Conservation (phyloP, 2,888 invertebrate genomes). For the Xylota segnis region DNA sequence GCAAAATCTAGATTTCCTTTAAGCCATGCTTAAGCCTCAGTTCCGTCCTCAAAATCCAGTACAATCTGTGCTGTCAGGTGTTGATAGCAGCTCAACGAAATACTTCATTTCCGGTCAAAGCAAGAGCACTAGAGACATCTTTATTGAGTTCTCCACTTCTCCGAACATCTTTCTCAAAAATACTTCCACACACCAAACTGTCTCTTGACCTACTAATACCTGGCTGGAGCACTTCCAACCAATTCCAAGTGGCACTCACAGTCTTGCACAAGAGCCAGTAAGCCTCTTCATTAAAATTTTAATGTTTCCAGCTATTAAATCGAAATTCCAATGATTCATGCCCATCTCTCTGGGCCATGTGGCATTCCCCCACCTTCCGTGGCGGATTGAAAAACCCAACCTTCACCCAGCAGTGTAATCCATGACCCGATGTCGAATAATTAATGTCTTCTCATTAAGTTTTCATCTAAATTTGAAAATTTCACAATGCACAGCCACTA, state of each 20-base stretch:
- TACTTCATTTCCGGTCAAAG: too few species aligned
- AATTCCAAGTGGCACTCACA: not conserved
- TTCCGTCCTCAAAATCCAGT: too few species aligned
- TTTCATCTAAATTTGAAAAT: slow-evolving; percentile 62
- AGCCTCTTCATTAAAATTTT: slow-evolving; percentile 1
- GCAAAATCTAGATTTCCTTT: too few species aligned
- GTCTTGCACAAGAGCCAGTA: not conserved
- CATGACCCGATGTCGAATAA: slow-evolving; percentile 49
- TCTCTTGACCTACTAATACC: too few species aligned
- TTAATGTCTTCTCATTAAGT: slow-evolving; percentile 67
- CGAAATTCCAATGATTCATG: not conserved
- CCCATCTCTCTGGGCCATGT: not conserved
- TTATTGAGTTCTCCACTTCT: too few species aligned
- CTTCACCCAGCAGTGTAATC: slow-evolving; percentile 10
- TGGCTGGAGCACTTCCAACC: not conserved
- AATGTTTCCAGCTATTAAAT: not conserved
- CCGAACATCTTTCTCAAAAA: too few species aligned
- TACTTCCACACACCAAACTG: too few species aligned
- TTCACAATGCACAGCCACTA: slow-evolving; percentile 32
- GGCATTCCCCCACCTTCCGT: not conserved
- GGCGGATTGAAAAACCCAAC: not conserved
- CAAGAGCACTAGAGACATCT: too few species aligned
- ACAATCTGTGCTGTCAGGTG: too few species aligned
- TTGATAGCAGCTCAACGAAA: too few species aligned
- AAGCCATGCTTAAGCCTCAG: too few species aligned